Evolutionary conservation across 2,888 invertebrate species (phyloP).

Genomic region (Agrypnus murinus): DNA sequence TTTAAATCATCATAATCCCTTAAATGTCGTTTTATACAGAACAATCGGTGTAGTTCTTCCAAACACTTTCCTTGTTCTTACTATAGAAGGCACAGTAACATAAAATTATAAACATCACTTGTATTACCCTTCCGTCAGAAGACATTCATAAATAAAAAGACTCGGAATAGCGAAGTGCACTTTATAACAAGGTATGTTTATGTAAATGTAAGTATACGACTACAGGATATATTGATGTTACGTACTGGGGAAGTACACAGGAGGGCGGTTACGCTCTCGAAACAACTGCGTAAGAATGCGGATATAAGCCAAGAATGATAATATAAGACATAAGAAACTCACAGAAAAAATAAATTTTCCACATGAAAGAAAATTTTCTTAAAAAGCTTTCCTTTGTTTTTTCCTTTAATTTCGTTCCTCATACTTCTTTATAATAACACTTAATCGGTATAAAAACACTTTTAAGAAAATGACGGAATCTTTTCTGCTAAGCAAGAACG

Average conservation of each 20-base stretch:
- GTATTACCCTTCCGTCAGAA: neutral
- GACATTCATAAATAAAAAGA: constrained; percentile 18
- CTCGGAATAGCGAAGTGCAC: constrained; percentile 3
- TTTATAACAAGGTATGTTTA: constrained; percentile 12
- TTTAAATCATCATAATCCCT: too few species aligned
- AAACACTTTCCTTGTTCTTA: too few species aligned
- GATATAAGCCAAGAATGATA: too few species aligned
- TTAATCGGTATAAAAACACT: neutral
- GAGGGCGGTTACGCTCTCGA: constrained; percentile 9
- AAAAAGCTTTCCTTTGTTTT: too few species aligned
- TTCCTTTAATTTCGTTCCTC: too few species aligned
- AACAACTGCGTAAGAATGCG: neutral
- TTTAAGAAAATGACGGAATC: neutral
- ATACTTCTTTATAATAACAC: too few species aligned
- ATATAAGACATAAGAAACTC: too few species aligned
- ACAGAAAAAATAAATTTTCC: too few species aligned
- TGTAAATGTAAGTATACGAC: constrained; percentile 10
- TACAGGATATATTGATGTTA: constrained; percentile 21
- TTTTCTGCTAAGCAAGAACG: neutral
- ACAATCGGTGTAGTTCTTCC: too few species aligned
- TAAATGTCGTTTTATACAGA: too few species aligned
- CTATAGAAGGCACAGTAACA: too few species aligned
- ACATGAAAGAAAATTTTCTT: too few species aligned
- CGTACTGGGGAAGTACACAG: neutral
- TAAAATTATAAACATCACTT: neutral